Conservation (phyloP, 2,888 invertebrate genomes). For the Andrena bicolor region DNA sequence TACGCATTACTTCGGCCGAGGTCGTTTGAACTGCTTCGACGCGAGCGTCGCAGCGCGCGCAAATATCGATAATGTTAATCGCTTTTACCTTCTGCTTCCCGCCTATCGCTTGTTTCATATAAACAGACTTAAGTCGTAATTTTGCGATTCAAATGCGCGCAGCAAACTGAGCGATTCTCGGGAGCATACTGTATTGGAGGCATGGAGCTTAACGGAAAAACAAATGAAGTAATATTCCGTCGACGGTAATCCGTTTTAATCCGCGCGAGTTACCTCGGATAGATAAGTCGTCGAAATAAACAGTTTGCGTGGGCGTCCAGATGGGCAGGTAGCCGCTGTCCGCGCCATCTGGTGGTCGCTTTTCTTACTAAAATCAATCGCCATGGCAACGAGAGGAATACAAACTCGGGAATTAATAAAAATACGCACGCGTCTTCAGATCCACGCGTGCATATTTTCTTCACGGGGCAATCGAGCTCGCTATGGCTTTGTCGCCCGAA, state of each 20-base stretch:
- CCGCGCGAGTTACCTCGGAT: neutral
- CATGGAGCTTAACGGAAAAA: neutral
- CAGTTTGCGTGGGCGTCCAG: too few relatives aligned
- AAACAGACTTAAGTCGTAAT: too few relatives aligned
- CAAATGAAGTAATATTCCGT: neutral
- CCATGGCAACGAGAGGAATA: constrained; percentile 30
- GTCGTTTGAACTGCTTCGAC: neutral
- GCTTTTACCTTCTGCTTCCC: neutral
- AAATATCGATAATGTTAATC: constrained; percentile 2
- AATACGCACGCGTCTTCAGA: neutral
- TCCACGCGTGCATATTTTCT: constrained; percentile 1
- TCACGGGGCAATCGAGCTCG: neutral
- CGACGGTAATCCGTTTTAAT: neutral
- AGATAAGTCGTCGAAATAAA: neutral
- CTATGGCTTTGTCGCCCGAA: neutral
- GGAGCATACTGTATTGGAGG: neutral
- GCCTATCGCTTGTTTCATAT: too few relatives aligned
- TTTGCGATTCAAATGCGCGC: too few relatives aligned
- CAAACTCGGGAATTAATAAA: constrained; percentile 35
- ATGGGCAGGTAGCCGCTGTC: neutral
- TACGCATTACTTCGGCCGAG: neutral
- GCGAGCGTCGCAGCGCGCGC: neutral
- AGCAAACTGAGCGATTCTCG: neutral
- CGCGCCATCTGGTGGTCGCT: neutral
- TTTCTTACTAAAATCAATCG: neutral